Evolutionary conservation across 2,888 invertebrate genomes (phyloP), one percentile per base, ranked within the genome.

Genomic region (Tubiluchus corallicola): DNA sequence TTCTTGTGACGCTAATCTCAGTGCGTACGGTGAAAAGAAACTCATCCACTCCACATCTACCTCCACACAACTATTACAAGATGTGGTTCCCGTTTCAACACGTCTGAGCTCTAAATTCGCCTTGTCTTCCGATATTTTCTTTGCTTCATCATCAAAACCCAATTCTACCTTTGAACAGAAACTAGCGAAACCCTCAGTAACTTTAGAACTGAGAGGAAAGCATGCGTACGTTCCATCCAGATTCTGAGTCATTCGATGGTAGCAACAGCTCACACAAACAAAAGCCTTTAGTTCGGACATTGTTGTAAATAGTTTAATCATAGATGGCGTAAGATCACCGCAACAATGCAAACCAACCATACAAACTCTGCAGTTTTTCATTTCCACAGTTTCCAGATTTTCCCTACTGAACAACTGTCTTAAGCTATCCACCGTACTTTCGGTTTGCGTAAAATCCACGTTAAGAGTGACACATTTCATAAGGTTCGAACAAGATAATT

Each of bases 331-430:
- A 16, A 62, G 52, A 44, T 62, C 61, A n/a, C 60, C 62, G 49
- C 62, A 62, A 43, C 60, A 59, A 47, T 62, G 62, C 13, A 62
- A 50, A 3, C 62, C 62, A 21, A 60, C 50, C 55, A 62, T 49
- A 48, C 60, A 58, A 13, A 54, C 48, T 19, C 41, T 40, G 42
- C 3, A 17, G 13, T n/a, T 29, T 9, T 29, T n/a, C n/a, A n/a
- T n/a, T n/a, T n/a, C n/a, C n/a, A n/a, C n/a, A n/a, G n/a, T n/a
- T n/a, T n/a, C n/a, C n/a, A n/a, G n/a, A 29, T 29, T n/a, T 9
- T 29, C n/a, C 29, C 29, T 29, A n/a, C 29, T 29, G 29, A 29
- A 29, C 29, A 29, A 9, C n/a, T 9, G 9, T 29, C 29, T 9
- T n/a, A 29, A n/a, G 9, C 29, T 9, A 9, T 29, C n/a, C 29